Base-by-base conservation (phyloP, 2,113 vertebrate genomes). In the Elephas maximus region DNA sequence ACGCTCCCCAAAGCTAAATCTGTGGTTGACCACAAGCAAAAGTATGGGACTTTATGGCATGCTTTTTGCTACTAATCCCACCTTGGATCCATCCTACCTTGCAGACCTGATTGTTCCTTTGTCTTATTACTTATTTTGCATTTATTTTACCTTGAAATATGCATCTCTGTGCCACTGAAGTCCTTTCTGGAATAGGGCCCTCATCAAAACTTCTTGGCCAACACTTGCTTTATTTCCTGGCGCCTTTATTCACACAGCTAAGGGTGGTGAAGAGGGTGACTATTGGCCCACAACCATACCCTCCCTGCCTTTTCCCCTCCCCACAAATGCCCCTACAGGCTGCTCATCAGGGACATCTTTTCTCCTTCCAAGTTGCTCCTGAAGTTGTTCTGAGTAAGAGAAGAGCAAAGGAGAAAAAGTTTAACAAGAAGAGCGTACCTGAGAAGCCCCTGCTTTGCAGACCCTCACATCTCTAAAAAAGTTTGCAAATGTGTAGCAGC, bases 141-240 rank as follows among this genome's bases (percentile, higher is more conserved):
- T 93, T 87, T 28, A 53, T 92, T 91, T 93, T 96, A 87, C 7
- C 18, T 17, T 44, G n/a, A 81, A 73, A 88, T 60, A 41, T 14
- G 20, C 7, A 30, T 51, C 10, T 57, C 63, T 91, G 45, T 11
- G 45, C 5, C 33, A 51, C 48, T 83, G 23, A 67, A 88, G 30
- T 76, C 69, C 71, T 87, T 96, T 65, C 24, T 30, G 14, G 17
- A 80, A 87, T 51, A 83, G 28, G 33, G 17, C 60, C 45, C 21
- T 82, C 67, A 26, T 44, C 74, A 78, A 83, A 82, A 17, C 60
- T 88, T 78, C 60, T 81, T 78, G 90, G 78, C 57, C 26, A 53
- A 96, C 57, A 77, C 33, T 44, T 69, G 62, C 63, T 90, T 84
- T 80, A 80, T 57, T 80, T 94, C 15, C 78, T 81, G 28, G 48